Evolutionary conservation across 2,888 invertebrate genomes (phyloP).

Genomic region (Melanchra persicariae): DNA sequence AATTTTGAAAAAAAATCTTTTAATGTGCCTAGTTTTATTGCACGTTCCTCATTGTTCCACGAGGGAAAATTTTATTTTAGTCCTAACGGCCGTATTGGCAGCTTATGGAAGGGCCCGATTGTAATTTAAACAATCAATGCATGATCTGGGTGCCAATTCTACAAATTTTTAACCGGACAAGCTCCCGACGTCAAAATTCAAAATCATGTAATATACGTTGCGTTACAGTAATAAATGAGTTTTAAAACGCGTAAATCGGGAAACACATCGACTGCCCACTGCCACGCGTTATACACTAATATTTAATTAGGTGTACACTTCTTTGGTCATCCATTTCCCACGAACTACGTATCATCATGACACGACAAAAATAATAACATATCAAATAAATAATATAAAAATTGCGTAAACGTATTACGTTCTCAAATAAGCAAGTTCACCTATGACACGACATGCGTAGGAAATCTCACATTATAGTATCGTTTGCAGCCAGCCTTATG

Average conservation of each 20-base stretch:
- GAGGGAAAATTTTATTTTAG: constrained; percentile 12
- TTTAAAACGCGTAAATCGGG: too few relatives aligned
- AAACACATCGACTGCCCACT: too few relatives aligned
- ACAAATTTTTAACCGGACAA: too few relatives aligned
- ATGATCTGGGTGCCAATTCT: too few relatives aligned
- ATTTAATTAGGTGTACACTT: background rate
- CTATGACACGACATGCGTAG: constrained; percentile 76
- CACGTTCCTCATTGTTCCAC: constrained; percentile 36
- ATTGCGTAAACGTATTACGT: constrained; percentile 34
- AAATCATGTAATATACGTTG: too few relatives aligned
- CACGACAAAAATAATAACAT: constrained; percentile 12
- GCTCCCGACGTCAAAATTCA: too few relatives aligned
- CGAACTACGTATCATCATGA: constrained; percentile 12
- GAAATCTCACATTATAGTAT: constrained; percentile 81
- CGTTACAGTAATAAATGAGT: too few relatives aligned
- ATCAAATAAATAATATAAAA: constrained; percentile 23
- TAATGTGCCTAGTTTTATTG: constrained; percentile 18
- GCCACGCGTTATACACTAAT: too few relatives aligned
- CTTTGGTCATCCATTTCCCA: constrained; percentile 30
- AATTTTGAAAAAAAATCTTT: constrained; percentile 14
- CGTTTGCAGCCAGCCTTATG: constrained; percentile 44
- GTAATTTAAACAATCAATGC: background rate
- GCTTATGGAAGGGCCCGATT: constrained; percentile 2
- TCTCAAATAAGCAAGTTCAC: constrained; percentile 68
- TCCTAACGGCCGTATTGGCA: constrained; percentile 10